phyloP scores from a whole-genome alignment of 1,140 invertebrate species.

The Drosophila simulans region DNA sequence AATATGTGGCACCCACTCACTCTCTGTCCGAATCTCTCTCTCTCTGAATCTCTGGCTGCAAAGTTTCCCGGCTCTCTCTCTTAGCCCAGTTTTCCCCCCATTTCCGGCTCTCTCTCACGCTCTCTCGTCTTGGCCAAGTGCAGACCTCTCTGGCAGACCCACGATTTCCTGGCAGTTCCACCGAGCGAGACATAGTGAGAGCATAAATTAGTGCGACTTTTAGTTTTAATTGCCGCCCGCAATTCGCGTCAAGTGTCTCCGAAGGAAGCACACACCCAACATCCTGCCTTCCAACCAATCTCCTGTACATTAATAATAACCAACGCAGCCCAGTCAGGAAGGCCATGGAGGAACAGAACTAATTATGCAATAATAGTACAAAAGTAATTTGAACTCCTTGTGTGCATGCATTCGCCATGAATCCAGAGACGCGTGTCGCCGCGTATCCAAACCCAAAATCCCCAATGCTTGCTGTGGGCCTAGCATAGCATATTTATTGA shows the following conservation, averaged over 20 bases:
- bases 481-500: constrained; percentile 57
- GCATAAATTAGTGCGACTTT: constrained; percentile 52
- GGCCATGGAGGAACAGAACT: constrained; percentile 25
- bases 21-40: not conserved
- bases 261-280: constrained; percentile 18
- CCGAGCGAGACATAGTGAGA: constrained; percentile 20
- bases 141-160: constrained; percentile 36
- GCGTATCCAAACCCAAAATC: constrained; percentile 2
- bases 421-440: constrained; percentile 18
- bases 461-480: not conserved
- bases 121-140: constrained; percentile 10
- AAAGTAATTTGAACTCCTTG: constrained; percentile 43
- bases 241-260: constrained; percentile 40
- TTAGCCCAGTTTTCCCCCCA: constrained; percentile 8
- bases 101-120: not conserved
- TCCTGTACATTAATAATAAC: constrained; percentile 47
- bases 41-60: constrained; percentile 8
- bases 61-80: constrained; percentile 28
- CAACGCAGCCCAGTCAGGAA: constrained; percentile 7
- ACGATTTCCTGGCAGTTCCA: constrained; percentile 1
- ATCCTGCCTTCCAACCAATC: not conserved
- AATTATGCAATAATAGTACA: constrained; percentile 71
- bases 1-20: constrained; percentile 10
- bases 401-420: constrained; percentile 47
- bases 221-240: constrained; percentile 52